Percentiles rank a stretch among this genome's conserved stretches.
Evolutionary conservation across 2,888 invertebrate species (phyloP).

Genomic region (Digitonthophagus gazella): DNA sequence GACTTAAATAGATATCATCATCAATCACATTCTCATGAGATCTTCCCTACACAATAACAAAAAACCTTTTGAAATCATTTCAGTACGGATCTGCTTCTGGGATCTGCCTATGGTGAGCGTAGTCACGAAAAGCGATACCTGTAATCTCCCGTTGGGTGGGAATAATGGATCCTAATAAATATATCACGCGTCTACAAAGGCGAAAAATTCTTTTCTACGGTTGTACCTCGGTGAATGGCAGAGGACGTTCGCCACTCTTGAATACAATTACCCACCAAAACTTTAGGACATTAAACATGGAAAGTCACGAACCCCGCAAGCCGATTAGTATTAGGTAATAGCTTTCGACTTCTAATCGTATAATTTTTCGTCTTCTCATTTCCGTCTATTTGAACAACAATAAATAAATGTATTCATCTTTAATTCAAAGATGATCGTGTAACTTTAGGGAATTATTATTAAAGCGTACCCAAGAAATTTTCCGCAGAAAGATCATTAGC

Average conservation of each 20-base stretch:
- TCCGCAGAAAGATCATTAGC: too few species aligned
- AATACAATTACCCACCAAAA: conserved; percentile 22
- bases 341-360: conserved; percentile 1
- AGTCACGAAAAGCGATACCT: conserved; percentile 18
- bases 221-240: conserved; percentile 29
- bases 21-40: too few species aligned
- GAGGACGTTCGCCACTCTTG: conserved; percentile 7
- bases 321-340: neutral
- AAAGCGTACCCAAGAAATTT: too few species aligned
- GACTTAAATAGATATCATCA: too few species aligned
- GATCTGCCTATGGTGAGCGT: neutral
- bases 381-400: conserved; percentile 14
- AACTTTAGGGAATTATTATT: too few species aligned
- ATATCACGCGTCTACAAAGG: conserved; percentile 36
- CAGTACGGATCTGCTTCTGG: neutral
- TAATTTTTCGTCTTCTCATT: too few species aligned
- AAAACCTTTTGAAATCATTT: too few species aligned
- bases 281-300: conserved; percentile 23
- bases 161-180: conserved; percentile 35
- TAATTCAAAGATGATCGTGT: too few species aligned
- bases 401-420: conserved; percentile 4
- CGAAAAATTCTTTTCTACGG: conserved; percentile 37
- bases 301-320: neutral
- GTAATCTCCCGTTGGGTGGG: conserved; percentile 25
- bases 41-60: too few species aligned